Base-by-base conservation (phyloP, 2,797 vertebrate genomes). In the Champsocephalus esox region DNA sequence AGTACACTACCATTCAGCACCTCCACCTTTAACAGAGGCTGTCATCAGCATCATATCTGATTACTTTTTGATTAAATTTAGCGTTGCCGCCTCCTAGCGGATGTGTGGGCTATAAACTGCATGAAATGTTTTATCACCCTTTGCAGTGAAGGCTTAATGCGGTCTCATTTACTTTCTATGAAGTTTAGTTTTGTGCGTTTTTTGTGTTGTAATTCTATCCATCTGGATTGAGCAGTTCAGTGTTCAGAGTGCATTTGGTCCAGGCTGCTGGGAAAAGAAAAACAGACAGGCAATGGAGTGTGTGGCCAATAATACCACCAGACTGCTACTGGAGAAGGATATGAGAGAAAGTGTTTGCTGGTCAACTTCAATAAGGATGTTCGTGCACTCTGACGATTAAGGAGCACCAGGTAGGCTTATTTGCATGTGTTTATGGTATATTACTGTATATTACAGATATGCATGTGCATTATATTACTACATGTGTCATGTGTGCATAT, bases 11-110 rank as follows among this genome's bases (percentile, higher is more conserved):
- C 56, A 24, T 44, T 54, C 38, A 84, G 24, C 64, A 69, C 19
- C 11, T 50, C 49, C 41, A 51, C 16, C 66, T 69, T 56, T 14
- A 46, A 57, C 50, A 66, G 70, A 61, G 50, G 14, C 69, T 62
- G 75, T 85, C 81, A 80, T 63, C 75, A 59, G 69, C 44, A 59
- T 85, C 74, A 59, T 85, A 80, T 88, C 83, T 79, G 48, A 76
- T 89, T 82, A 84, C 82, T 73, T 58, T 77, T 80, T 56, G 16
- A 65, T 81, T 70, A 73, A 80, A 74, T 81, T 77, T 19, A 74
- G 51, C 60, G 12, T 64, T 88, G 84, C 82, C 56, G 87, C 89
- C 90, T 81, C 88, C 89, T 89, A 65, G 86, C n/a, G 90, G 86
- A 76, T 80, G 66, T 66, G 73, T 52, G 43, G 51, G 13, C 50